These are phyloP conservation scores for Drosophila suboccidentalis DNA, from an alignment of 2,888 invertebrate species.

Conservation along the genomic window DNA sequence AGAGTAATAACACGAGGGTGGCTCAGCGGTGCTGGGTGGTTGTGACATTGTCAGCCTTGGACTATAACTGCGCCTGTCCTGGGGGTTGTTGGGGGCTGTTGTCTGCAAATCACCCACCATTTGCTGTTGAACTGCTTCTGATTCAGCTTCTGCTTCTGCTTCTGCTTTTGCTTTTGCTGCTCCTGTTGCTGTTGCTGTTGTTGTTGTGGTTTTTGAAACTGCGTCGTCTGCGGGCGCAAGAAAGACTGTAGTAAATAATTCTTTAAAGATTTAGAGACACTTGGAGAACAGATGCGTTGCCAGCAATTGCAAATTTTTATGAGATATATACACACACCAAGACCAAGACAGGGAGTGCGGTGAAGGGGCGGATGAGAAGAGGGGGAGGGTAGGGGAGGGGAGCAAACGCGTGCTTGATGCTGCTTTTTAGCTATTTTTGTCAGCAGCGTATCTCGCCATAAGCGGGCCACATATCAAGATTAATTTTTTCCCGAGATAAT, in stretches of 20 bases:
- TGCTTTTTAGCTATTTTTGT: slow-evolving; percentile 74
- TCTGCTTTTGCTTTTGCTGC: slow-evolving; percentile 2
- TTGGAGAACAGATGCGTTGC: slow-evolving; percentile 64
- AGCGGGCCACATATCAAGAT: slow-evolving; percentile 80
- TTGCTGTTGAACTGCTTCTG: slow-evolving; percentile 31
- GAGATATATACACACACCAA: slow-evolving; percentile 65
- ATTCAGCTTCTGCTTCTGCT: background rate
- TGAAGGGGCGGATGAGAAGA: slow-evolving; percentile 3
- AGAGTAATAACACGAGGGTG: slow-evolving; percentile 75
- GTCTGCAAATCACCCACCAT: slow-evolving; percentile 74
- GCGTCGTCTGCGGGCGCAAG: slow-evolving; percentile 53
- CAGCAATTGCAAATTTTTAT: slow-evolving; percentile 79
- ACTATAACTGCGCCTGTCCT: slow-evolving; percentile 38
- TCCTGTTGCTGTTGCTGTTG: slow-evolving; percentile 19
- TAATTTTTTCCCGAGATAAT: slow-evolving; percentile 78
- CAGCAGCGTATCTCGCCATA: slow-evolving; percentile 51
- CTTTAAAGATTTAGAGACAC: slow-evolving; percentile 81
- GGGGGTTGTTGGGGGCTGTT: slow-evolving; percentile 62
- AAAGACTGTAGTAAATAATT: slow-evolving; percentile 79
- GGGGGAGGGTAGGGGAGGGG: background rate
- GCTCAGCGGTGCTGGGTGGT: slow-evolving; percentile 68
- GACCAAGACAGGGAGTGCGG: background rate
- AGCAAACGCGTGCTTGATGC: slow-evolving; percentile 64
- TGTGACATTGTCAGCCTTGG: slow-evolving; percentile 66
- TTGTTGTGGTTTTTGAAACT: slow-evolving; percentile 42